A percentile compares a stretch with the other conserved stretches of the same genome.
Evolutionary conservation across 2,797 vertebrate genomes (phyloP).

Genomic region (Brachyrhaphis roseni): DNA sequence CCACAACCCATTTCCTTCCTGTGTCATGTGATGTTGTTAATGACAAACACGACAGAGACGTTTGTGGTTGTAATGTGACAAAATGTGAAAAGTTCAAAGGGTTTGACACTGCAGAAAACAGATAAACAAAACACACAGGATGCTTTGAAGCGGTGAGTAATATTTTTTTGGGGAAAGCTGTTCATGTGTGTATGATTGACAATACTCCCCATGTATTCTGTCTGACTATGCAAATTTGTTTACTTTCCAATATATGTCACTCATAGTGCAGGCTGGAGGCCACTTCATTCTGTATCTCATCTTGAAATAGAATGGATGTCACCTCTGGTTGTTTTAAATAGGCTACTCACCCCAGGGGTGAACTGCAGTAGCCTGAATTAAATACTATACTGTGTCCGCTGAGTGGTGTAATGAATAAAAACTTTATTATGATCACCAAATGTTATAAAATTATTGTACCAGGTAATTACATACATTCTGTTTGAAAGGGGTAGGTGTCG

Average conservation of each 20-base stretch:
- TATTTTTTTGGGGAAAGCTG: neutral
- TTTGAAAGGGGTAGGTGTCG: neutral
- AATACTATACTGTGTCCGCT: neutral
- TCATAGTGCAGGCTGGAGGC: neutral
- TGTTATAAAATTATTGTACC: neutral
- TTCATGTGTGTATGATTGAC: neutral
- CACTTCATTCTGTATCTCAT: slow-evolving; percentile 1
- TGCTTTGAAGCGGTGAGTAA: neutral
- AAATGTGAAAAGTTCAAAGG: neutral
- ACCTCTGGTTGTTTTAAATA: slow-evolving; percentile 9
- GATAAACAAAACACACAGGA: neutral
- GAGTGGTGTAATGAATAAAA: neutral
- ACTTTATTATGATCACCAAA: neutral
- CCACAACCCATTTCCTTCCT: neutral
- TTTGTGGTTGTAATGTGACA: neutral
- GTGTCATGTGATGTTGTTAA: neutral
- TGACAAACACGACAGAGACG: neutral
- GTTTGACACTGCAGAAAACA: neutral
- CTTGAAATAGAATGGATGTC: slow-evolving; percentile 2
- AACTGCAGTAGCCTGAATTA: neutral
- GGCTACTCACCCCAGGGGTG: neutral
- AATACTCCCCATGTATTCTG: neutral
- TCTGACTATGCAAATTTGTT: neutral
- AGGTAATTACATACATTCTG: neutral
- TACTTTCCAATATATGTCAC: neutral